phyloP scores from a whole-genome alignment of 2,888 invertebrate genomes.

The Galeopsomyia nigrocyanea region DNA sequence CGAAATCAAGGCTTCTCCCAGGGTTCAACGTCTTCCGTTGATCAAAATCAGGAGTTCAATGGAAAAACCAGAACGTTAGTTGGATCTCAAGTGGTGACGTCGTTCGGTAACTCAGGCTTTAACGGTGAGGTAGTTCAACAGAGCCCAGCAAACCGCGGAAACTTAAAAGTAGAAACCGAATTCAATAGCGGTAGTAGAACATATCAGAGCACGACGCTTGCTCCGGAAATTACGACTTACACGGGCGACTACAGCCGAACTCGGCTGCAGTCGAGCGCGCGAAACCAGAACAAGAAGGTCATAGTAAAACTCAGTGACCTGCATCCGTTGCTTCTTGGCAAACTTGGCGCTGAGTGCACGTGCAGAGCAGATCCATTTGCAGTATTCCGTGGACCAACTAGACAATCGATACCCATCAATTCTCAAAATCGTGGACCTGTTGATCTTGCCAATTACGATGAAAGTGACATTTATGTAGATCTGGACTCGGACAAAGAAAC shows the following conservation, averaged over 20 bases:
- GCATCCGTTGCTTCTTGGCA: slow-evolving; percentile 79
- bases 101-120: slow-evolving; percentile 24
- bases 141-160: slow-evolving; percentile 10
- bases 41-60: slow-evolving; percentile 36
- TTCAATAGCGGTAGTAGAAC: slow-evolving; percentile 11
- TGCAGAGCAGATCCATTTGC: slow-evolving; percentile 70
- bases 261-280: background rate
- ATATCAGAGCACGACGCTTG: slow-evolving; percentile 21
- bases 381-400: slow-evolving; percentile 59
- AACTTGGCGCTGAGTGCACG: slow-evolving; percentile 81
- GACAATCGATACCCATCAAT: slow-evolving; percentile 56
- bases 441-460: slow-evolving; percentile 64
- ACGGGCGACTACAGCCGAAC: slow-evolving; percentile 42
- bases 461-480: slow-evolving; percentile 65
- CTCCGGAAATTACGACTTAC: slow-evolving; percentile 52
- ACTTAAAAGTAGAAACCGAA: slow-evolving; percentile 23
- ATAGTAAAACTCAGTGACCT: slow-evolving; percentile 80
- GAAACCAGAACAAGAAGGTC: slow-evolving; percentile 61
- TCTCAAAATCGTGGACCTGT: slow-evolving; percentile 61
- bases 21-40: background rate
- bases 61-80: slow-evolving; percentile 38
- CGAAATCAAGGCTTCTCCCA: slow-evolving; percentile 35
- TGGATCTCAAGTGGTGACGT: slow-evolving; percentile 45
- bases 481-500: slow-evolving; percentile 55
- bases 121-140: slow-evolving; percentile 19